Percentiles rank a stretch among this genome's conserved stretches.
Conservation (phyloP, 2,113 vertebrate species). For the Ophthalmolycus amberensis region DNA sequence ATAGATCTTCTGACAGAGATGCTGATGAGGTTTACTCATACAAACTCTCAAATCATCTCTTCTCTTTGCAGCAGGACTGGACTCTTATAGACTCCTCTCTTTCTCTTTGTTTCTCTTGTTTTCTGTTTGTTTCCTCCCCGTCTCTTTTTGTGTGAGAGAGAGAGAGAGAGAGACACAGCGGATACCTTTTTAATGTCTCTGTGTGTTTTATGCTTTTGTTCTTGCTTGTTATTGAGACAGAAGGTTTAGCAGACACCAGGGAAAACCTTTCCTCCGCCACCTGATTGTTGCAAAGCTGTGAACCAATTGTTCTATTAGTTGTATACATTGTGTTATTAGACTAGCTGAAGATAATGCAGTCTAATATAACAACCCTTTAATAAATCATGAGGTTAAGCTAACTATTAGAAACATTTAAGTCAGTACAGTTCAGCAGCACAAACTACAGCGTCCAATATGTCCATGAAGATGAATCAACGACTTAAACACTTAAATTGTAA, state of each 20-base stretch:
- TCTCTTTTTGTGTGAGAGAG: too few species aligned
- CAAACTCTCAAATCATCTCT: conserved; percentile 7
- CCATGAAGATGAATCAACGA: too few species aligned
- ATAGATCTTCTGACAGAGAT: conserved; percentile 16
- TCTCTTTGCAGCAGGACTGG: conserved; percentile 7
- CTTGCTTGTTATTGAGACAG: conserved; percentile 32
- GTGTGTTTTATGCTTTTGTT: conserved; percentile 51
- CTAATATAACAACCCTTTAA: background rate
- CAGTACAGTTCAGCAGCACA: background rate
- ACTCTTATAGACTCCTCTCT: background rate
- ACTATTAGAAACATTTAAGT: background rate
- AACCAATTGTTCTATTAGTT: background rate
- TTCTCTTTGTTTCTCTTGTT: background rate
- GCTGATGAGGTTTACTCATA: background rate
- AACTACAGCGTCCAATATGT: background rate
- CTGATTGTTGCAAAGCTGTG: conserved; percentile 5
- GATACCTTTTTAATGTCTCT: conserved; percentile 59
- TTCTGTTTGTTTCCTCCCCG: background rate
- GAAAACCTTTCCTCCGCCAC: background rate
- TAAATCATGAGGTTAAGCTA: background rate
- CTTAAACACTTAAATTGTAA: background rate
- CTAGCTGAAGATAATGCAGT: background rate
- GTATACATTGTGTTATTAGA: background rate
- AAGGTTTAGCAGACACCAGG: conserved; percentile 19
- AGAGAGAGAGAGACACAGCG: background rate